Base-by-base conservation (phyloP, 2,797 vertebrate species). In the Poliocrania exsul region DNA sequence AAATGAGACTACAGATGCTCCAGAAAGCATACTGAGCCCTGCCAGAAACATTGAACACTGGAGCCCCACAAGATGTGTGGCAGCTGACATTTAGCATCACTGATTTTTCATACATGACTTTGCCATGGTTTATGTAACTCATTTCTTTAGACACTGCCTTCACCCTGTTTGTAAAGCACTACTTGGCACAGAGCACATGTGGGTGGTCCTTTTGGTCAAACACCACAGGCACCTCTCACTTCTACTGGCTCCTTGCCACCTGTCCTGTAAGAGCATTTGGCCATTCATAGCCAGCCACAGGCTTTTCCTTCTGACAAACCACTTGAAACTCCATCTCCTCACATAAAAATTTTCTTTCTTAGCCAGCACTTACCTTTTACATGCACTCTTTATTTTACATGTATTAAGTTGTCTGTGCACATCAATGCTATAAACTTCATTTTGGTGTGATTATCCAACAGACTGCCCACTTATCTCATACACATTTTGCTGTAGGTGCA, bases 391-490 rank as follows among this genome's bases (percentile, higher is more conserved):
- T 65, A 33, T 86, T 95, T 83, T 33, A 66, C 53, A n/a, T 8
- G 1, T 28, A 10, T 60, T 56, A 73, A 42, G 10, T 20, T 80
- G n/a, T 18, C 24, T 29, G 13, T 1, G 2, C 2, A 4, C 9
- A 29, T 35, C 33, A 54, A 6, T 18, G 23, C 16, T 13, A 31
- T 33, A 61, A 83, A 67, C 65, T 21, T 29, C 2, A 3, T 44
- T 67, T 81, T 79, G 81, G 40, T 74, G 19, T 28, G 29, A 46
- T 65, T 20, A 13, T 28, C 21, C 53, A 38, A 4, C 9, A 47
- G 33, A 16, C 10, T 53, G 15, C 26, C 7, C 7, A 11, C 1
- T 0, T 50, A 28, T 25, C 15, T 70, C 1, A 0, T 14, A 54
- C 12, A 14, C 35, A 20, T 61, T 73, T 66, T 86, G 19, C 60